Base-by-base conservation (phyloP, 1,140 invertebrate genomes). In the Halyomorpha halys region DNA sequence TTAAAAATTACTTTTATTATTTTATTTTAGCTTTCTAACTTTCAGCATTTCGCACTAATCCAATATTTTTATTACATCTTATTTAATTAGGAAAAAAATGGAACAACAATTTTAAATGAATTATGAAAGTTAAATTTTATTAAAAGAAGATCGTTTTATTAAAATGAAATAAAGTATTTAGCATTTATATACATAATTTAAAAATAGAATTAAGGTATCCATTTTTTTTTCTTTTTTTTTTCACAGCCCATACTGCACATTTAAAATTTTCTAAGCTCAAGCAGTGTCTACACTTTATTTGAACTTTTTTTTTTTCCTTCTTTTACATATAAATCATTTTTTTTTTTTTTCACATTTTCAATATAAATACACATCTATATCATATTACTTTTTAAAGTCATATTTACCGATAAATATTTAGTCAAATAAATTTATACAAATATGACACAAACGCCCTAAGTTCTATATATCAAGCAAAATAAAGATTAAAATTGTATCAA, bases 201-300 rank as follows among this genome's bases (percentile, higher is more conserved):
- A 39, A 39, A 39, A 39, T 39, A 39, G 34, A 39, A 39, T 39
- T 39, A 39, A 39, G 34, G 34, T 39, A 39, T 39, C 34, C 34
- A 39, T 39, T 39, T 39, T 39, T 30, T 39, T 39, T 39, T 39
- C 34, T 39, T 39, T 8, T 39, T 39, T 39, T 39, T 39, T 39
- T 56, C 53, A 56, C 53, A 56, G 53, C 53, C 53, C 23, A 56
- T 30, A 56, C 53, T 56, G 53, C 53, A 56, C 30, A 23, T 23
- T 56, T 56, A 56, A 23, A 56, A 25, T 39, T 39, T 39, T 39
- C 34, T 56, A 56, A 56, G 53, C 53, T 56, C 53, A 56, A 56
- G 53, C 53, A 23, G 30, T 39, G 34, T 39, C 34, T 39, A 39
- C 34, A 39, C 30, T 27, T 27, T 27, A 56, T 56, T 27, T 30